Conservation (phyloP, 2,113 vertebrate genomes). For the Elephas maximus region DNA sequence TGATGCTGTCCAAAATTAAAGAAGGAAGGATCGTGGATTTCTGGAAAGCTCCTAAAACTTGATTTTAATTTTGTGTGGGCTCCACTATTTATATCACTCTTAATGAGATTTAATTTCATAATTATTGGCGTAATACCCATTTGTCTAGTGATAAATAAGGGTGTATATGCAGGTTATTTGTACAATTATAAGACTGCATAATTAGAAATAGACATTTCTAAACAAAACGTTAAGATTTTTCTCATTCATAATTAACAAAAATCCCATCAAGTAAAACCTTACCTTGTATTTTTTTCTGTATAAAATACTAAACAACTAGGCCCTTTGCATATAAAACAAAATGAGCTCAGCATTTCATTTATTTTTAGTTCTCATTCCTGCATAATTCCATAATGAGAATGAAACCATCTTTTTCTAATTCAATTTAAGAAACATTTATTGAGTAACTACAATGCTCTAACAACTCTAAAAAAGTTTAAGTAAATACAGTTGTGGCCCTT, state of each 20-base stretch:
- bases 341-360: constrained; percentile 32
- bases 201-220: constrained; percentile 44
- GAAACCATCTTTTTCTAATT: constrained; percentile 27
- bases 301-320: not conserved
- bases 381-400: not conserved
- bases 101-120: constrained; percentile 36
- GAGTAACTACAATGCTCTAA: not conserved
- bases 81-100: constrained; percentile 21
- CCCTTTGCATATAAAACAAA: constrained; percentile 17
- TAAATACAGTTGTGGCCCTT: no score
- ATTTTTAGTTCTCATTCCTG: constrained; percentile 3
- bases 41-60: not conserved
- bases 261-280: not conserved
- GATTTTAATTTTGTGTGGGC: constrained; percentile 47
- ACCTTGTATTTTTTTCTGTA: not conserved
- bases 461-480: not conserved
- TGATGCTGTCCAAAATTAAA: constrained; percentile 48
- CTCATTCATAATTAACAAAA: not conserved
- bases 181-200: constrained; percentile 13
- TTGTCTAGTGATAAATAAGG: not conserved
- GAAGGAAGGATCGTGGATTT: constrained; percentile 16
- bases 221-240: constrained; percentile 51
- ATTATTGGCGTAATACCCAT: not conserved
- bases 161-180: not conserved
- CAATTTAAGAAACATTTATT: constrained; percentile 21